These are phyloP conservation scores for crab-eating macaque (Macaca fascicularis) DNA, from an alignment of 2,113 vertebrate species.

Conservation along the genomic window T2T-MFA8v1.1 NC_088376.1:139555501-139556000, in stretches of 20 bases:
- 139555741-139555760: slow-evolving; percentile 59
- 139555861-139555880: slow-evolving; percentile 55
- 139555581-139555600: slow-evolving; percentile 61
- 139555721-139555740: slow-evolving; percentile 57
- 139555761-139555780: slow-evolving; percentile 55
- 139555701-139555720: slow-evolving; percentile 60
- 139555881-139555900: slow-evolving; percentile 69
- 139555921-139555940: slow-evolving; percentile 70
- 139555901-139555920: slow-evolving; percentile 60
- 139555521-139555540: slow-evolving; percentile 32
- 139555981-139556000: slow-evolving; percentile 40
- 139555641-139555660: slow-evolving; percentile 25
- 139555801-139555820: slow-evolving; percentile 67
- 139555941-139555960: slow-evolving; percentile 43
- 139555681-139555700: not conserved
- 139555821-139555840: slow-evolving; percentile 75
- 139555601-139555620: slow-evolving; percentile 51
- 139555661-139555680: not conserved
- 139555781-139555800: slow-evolving; percentile 61
- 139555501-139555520: not conserved
- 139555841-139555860: not conserved
- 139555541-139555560: slow-evolving; percentile 70
- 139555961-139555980: slow-evolving; percentile 51
- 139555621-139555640: slow-evolving; percentile 14
- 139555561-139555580: slow-evolving; percentile 63